These are phyloP conservation scores for Pterobdella sp. DNA, from an alignment of 2,888 invertebrate species.

Conservation along the genomic window DNA sequence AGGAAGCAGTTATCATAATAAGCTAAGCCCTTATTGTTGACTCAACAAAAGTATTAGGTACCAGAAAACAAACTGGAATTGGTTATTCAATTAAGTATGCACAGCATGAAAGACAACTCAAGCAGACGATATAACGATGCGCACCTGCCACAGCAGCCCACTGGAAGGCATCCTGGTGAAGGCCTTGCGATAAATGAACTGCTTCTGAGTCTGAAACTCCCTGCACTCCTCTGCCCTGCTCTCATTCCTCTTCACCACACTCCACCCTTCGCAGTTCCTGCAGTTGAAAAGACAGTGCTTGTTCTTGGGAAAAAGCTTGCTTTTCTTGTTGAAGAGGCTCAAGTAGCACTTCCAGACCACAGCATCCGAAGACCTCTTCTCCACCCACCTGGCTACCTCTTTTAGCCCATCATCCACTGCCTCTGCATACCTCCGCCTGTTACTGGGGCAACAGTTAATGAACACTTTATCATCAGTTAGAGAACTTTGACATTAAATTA, in stretches of 20 bases:
- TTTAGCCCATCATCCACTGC: background rate
- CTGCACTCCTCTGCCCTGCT: too few relatives aligned
- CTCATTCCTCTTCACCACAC: too few relatives aligned
- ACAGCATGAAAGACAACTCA: background rate
- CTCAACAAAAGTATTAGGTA: background rate
- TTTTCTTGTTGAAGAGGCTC: too few relatives aligned
- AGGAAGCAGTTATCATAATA: background rate
- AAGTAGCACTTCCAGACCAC: conserved; percentile 3
- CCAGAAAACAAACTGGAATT: background rate
- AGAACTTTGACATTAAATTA: too few relatives aligned
- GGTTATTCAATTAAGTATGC: background rate
- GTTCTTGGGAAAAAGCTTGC: too few relatives aligned
- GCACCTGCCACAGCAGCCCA: conserved; percentile 13
- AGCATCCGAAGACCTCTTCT: background rate
- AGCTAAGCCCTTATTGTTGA: background rate
- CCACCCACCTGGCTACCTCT: conserved; percentile 9
- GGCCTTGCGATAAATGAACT: conserved; percentile 11
- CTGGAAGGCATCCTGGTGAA: background rate
- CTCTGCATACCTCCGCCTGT: background rate
- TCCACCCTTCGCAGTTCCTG: background rate
- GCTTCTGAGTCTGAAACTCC: background rate
- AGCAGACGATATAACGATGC: background rate
- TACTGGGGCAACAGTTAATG: too few relatives aligned
- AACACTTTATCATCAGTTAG: too few relatives aligned
- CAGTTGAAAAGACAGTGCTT: background rate